These are phyloP conservation scores for Eurystomus glaucurus DNA, from an alignment of 2,797 vertebrate genomes.

Conservation along the genomic window DNA sequence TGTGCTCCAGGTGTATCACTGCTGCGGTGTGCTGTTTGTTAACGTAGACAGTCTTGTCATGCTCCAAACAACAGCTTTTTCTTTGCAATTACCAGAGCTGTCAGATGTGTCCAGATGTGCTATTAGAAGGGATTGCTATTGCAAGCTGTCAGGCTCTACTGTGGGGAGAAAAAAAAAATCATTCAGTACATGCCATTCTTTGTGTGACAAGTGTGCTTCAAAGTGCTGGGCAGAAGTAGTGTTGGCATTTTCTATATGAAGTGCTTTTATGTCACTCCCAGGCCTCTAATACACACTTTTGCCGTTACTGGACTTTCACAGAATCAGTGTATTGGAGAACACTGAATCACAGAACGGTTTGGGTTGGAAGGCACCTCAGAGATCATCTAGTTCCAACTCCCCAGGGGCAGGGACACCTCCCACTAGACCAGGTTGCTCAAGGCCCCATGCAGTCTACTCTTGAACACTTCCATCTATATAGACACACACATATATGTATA, in stretches of 20 bases:
- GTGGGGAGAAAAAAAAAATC: neutral
- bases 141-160: neutral
- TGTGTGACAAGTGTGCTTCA: neutral
- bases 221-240: neutral
- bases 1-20: neutral
- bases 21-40: neutral
- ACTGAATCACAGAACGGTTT: neutral
- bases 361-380: neutral
- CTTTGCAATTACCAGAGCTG: neutral
- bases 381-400: neutral
- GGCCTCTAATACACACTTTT: neutral
- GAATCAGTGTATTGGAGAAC: neutral
- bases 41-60: neutral
- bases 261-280: neutral
- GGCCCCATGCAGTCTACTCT: neutral
- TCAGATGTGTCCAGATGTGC: neutral
- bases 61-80: neutral
- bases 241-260: neutral
- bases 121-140: neutral
- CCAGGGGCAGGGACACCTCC: neutral
- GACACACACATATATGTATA: rapidly evolving
- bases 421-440: neutral
- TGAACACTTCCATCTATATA: neutral
- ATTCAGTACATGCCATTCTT: neutral
- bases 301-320: neutral